A percentile compares a stretch with the other conserved stretches of the same genome.
Conservation (phyloP, 2,888 invertebrate species). For the Pseudanteris insignis region DNA sequence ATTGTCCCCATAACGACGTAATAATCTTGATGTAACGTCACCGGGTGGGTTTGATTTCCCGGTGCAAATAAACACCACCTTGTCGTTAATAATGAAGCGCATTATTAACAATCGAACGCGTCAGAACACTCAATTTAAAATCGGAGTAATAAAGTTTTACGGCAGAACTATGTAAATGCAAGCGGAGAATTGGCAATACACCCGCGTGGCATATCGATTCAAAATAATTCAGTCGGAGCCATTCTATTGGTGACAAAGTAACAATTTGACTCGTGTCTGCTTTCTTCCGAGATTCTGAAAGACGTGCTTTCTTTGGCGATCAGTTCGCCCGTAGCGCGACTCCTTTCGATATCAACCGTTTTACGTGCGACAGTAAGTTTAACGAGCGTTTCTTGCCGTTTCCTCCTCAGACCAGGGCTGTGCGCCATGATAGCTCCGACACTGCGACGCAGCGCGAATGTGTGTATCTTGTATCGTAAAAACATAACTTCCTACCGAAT, state of each 20-base stretch:
- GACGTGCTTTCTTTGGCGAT: slow-evolving; percentile 49
- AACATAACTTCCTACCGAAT: slow-evolving; percentile 13
- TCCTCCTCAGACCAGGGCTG: slow-evolving; percentile 28
- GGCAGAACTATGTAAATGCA: too few species aligned
- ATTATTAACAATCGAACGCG: too few species aligned
- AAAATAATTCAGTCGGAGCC: slow-evolving; percentile 36
- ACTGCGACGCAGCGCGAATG: too few species aligned
- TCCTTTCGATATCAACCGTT: slow-evolving; percentile 53
- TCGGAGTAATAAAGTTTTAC: too few species aligned
- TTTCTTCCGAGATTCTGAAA: slow-evolving; percentile 45
- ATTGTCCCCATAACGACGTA: too few species aligned
- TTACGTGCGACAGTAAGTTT: slow-evolving; percentile 62
- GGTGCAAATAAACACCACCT: too few species aligned
- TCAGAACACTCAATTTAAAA: too few species aligned
- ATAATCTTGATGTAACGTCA: too few species aligned
- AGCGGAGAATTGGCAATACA: slow-evolving; percentile 20
- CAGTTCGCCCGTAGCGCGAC: slow-evolving; percentile 52
- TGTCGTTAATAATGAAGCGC: too few species aligned
- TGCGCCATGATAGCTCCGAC: too few species aligned
- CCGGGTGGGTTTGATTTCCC: too few species aligned
- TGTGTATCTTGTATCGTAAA: slow-evolving; percentile 11
- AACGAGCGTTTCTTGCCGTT: slow-evolving; percentile 56
- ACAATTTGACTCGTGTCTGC: slow-evolving; percentile 52
- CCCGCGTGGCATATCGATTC: slow-evolving; percentile 29
- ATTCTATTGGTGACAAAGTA: slow-evolving; percentile 53